Conservation (phyloP, 2,888 invertebrate genomes). For the Drosophila infuscata region DNA sequence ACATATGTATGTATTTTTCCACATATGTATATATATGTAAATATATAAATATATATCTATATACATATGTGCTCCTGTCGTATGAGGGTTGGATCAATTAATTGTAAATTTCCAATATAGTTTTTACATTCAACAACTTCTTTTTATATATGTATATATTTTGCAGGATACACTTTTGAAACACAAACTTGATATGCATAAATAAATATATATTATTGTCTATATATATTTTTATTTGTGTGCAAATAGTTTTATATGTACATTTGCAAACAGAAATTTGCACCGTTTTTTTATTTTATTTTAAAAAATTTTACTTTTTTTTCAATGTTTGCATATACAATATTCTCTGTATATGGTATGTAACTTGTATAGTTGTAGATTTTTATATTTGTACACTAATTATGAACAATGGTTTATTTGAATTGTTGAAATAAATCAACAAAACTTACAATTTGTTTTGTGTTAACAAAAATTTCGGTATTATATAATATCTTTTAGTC, state of each 20-base stretch:
- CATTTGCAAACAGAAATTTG: conserved; percentile 23
- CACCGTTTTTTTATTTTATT: conserved; percentile 25
- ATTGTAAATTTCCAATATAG: conserved; percentile 14
- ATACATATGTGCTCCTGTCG: conserved; percentile 11
- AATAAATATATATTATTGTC: conserved; percentile 16
- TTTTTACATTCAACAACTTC: conserved; percentile 22
- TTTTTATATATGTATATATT: conserved; percentile 17
- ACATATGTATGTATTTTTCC: neutral
- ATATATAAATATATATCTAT: conserved; percentile 1
- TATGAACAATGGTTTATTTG: conserved; percentile 40
- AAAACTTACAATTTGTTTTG: conserved; percentile 74
- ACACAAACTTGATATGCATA: conserved; percentile 49
- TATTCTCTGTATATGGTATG: conserved; percentile 22
- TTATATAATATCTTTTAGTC: conserved; percentile 80
- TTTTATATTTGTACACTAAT: conserved; percentile 37
- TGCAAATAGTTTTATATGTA: conserved; percentile 17
- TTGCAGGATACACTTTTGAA: conserved; percentile 49
- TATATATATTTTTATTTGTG: conserved; percentile 15
- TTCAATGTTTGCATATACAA: conserved; percentile 47
- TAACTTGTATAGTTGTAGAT: conserved; percentile 37
- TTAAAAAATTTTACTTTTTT: conserved; percentile 10
- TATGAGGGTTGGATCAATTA: conserved; percentile 16
- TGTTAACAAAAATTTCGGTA: conserved; percentile 75
- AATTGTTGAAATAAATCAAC: conserved; percentile 69
- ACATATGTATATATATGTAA: conserved; percentile 4